Evolutionary conservation across 2,113 vertebrate species (phyloP), one percentile per base, ranked within the genome.

Genomic region (Megaceryle torquata): DNA sequence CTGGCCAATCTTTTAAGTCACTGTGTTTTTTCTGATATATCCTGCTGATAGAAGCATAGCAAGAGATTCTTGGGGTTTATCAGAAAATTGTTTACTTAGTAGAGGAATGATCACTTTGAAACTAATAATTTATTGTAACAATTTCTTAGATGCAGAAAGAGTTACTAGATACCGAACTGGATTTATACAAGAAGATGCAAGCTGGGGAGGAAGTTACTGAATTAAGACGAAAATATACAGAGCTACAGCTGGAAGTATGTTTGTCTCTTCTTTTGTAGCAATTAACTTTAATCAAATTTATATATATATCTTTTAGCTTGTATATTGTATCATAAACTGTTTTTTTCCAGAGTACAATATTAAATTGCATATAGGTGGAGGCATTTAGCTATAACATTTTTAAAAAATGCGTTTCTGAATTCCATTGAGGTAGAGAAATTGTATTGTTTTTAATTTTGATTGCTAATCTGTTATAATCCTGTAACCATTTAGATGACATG

Each of bases 111-210:
- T 31, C 90, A 67, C 65, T 93, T 22, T 85, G 41, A 15, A 92
- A 70, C 75, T 96, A 91, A 96, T 94, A 78, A 96, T 74, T 89
- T 92, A 50, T 53, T 19, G 0, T 90, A 91, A 82, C 67, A 57
- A 53, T 96, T 97, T 96, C 93, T 92, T 96, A 99, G 99, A 99
- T 99, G 95, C 99, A 99, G 97, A 99, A 98, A 95, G 99, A 99
- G 87, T 98, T 99, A 37, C 98, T 99, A 93, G 99, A 99, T 94
- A 98, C 99, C 68, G 99, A 99, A 96, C 96, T 99, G 97, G 99
- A 99, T 92, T 98, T 99, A 90, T 99, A 99, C 97, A 99, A 99
- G 97, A 99, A 99, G 98, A 98, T 98, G 95, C 99, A 99, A 97
- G 98, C 99, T 84, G 99, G 99, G 92, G 99, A 99, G 93, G 99